These are phyloP conservation scores for Tapirus indicus DNA, from an alignment of 2,797 vertebrate genomes.

Conservation along the genomic window DNA sequence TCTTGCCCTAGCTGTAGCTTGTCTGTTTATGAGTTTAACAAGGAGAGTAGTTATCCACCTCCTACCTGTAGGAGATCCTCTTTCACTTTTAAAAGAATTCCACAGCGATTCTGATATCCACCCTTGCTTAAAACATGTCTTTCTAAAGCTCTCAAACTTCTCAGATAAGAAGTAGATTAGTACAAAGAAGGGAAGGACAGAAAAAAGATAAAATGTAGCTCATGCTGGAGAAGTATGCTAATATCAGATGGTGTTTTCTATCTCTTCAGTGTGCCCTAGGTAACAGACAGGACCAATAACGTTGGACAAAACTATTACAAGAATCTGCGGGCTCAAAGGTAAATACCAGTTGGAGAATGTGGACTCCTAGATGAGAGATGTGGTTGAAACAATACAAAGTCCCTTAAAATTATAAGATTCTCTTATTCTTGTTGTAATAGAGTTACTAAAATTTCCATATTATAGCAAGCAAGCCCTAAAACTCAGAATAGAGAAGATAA, in stretches of 20 bases:
- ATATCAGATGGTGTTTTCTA: not conserved
- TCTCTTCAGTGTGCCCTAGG: not conserved
- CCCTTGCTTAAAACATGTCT: not conserved
- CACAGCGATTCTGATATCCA: not conserved
- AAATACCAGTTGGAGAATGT: constrained; percentile 18
- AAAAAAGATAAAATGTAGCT: not conserved
- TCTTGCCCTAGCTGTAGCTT: not conserved
- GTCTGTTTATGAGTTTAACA: not conserved
- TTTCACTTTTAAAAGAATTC: not conserved
- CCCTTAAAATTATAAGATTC: not conserved
- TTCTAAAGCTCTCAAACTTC: not conserved
- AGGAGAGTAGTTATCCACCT: not conserved
- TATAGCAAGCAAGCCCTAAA: not conserved
- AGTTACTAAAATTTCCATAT: not conserved
- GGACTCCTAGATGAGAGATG: not conserved
- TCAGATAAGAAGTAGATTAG: not conserved
- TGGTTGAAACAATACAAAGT: not conserved
- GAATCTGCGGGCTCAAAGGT: not conserved
- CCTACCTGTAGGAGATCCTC: not conserved
- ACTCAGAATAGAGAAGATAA: not conserved
- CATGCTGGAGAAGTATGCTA: not conserved
- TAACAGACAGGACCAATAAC: not conserved
- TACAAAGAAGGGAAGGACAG: not conserved
- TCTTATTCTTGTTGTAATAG: not conserved
- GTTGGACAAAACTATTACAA: not conserved